Evolutionary conservation across 2,888 invertebrate species (phyloP), one percentile per base, ranked within the genome.

Genomic region (Drosophila vallismaia): DNA sequence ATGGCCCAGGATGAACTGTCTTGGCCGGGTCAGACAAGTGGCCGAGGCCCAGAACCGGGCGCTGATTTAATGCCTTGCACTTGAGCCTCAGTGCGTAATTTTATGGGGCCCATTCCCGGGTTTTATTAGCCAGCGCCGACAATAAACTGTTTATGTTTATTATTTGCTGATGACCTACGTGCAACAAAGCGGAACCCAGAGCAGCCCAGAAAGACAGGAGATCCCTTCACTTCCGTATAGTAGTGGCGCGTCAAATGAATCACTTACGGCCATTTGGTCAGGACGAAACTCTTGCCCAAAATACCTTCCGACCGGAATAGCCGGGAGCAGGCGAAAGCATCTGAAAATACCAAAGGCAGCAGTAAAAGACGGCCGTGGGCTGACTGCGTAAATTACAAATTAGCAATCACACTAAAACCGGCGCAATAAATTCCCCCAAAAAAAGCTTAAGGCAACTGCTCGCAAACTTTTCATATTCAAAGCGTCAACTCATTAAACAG

Each of bases 81-180:
- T 85, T 85, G 86, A 85, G 59, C 54, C 66, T 45, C 66, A 64
- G 83, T 86, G 83, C 84, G 81, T 81, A 79, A 84, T 84, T 84
- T 84, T 85, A 86, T 76, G 84, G 70, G 77, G 57, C 81, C 81
- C 77, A 79, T 85, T 84, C 48, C 62, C 76, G 72, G 72, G 75
- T 86, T 85, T 85, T 85, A 85, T 85, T 84, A 40, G 70, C 75
- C 53, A 74, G 79, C 70, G 79, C 76, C 73, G 85, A 77, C 88
- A 88, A 81, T 89, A 89, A 89, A 88, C 76, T 80, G 86, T 86
- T 85, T 88, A 86, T 89, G 88, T 89, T 88, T 89, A 85, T 88
- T 88, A 88, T 88, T 88, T 89, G 77, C 84, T 85, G 88, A 89
- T 89, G 86, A 89, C 88, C 89, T 89, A 86, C 88, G 88, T 85